These are phyloP conservation scores for Chrysopa pallens DNA, from an alignment of 1,140 invertebrate genomes.

Conservation along the genomic window DNA sequence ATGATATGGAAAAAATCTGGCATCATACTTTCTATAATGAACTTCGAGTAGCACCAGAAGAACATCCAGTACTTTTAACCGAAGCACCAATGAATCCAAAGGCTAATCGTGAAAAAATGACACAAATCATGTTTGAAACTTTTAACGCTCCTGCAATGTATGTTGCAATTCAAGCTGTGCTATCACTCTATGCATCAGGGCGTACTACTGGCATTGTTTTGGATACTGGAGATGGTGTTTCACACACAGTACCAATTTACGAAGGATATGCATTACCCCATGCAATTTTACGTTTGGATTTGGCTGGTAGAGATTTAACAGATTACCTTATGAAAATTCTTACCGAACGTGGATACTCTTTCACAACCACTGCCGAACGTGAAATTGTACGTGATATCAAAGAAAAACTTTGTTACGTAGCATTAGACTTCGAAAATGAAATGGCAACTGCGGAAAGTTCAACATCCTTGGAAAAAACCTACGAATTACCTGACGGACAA, in stretches of 20 bases:
- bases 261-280: conserved; percentile 53
- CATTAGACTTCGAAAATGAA: conserved; percentile 70
- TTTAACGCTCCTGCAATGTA: conserved; percentile 66
- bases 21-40: conserved; percentile 75
- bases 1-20: conserved; percentile 75
- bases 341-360: conserved; percentile 58
- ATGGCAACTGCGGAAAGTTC: conserved; percentile 71
- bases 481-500: conserved; percentile 75
- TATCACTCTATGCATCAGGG: conserved; percentile 72
- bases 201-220: conserved; percentile 73
- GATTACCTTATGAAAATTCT: conserved; percentile 80
- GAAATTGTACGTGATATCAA: conserved; percentile 79
- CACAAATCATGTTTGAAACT: conserved; percentile 70
- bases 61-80: conserved; percentile 71
- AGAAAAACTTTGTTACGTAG: conserved; percentile 72
- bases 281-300: conserved; percentile 74
- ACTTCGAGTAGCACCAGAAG: conserved; percentile 75
- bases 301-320: conserved; percentile 78
- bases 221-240: conserved; percentile 70
- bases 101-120: conserved; percentile 72
- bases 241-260: conserved; percentile 75
- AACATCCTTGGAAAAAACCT: conserved; percentile 67
- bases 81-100: conserved; percentile 75
- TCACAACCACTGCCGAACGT: conserved; percentile 54
- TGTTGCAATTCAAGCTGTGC: conserved; percentile 62